A percentile compares a stretch with the other conserved stretches of the same genome.
Evolutionary conservation across 92 coral and sea anemone genomes (phyloP).

Genomic region (Zoanthus sociatus): DNA sequence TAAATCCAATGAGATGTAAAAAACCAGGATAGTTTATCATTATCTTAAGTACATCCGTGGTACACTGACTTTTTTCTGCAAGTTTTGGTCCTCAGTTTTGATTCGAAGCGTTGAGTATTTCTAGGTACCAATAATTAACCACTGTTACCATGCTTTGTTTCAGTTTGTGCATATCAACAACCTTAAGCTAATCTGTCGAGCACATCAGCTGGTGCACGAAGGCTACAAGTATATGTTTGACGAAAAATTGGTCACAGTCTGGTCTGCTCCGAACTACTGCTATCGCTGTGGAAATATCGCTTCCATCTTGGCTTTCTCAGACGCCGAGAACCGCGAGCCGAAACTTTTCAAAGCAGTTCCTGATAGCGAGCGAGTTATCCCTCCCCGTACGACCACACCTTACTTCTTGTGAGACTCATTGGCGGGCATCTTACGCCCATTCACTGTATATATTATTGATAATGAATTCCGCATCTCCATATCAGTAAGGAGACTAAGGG

Average conservation of each 20-base stretch:
- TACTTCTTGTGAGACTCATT: conserved; percentile 74
- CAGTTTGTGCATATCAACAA: conserved; percentile 98
- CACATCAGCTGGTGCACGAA: conserved; percentile 97
- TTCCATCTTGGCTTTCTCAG: conserved; percentile 93
- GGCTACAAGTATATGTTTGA: conserved; percentile 99
- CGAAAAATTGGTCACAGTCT: conserved; percentile 95
- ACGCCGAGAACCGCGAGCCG: conserved; percentile 92
- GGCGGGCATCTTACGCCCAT: not conserved
- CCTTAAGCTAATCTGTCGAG: conserved; percentile 95
- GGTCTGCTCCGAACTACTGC: conserved; percentile 99
- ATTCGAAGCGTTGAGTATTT: not conserved
- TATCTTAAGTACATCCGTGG: too few relatives aligned
- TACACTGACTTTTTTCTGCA: too few relatives aligned
- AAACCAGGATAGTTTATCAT: too few relatives aligned
- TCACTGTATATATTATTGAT: too few relatives aligned
- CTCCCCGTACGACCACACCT: conserved; percentile 97
- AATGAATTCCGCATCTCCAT: too few relatives aligned
- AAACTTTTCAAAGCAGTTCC: conserved; percentile 97
- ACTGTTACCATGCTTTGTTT: not conserved
- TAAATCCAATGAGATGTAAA: too few relatives aligned
- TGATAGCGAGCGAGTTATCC: conserved; percentile 94
- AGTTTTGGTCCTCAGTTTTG: too few relatives aligned
- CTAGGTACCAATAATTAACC: not conserved
- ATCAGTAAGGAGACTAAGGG: too few relatives aligned
- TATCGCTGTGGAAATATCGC: conserved; percentile 99